Base-by-base conservation (phyloP, 1,140 invertebrate species). In the Lepidotrigona ventralis region DNA sequence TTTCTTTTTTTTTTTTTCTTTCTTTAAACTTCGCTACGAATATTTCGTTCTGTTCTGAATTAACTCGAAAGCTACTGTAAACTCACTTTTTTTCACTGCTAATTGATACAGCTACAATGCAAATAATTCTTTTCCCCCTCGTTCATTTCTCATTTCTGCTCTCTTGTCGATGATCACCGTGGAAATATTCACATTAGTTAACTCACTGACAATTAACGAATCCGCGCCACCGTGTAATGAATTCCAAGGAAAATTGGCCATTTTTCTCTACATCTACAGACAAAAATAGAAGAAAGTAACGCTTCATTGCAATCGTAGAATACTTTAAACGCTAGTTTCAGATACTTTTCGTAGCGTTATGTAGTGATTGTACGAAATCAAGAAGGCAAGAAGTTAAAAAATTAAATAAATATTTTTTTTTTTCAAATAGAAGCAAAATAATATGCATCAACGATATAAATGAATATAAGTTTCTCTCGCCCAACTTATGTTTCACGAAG, bases 151-250 rank as follows among this genome's bases (percentile, higher is more conserved):
- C 19, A 64, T 39, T 70, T 17, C 33, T 74, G 6, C 6, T 72
- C 9, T 72, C 1, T 11, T 19, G 56, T 78, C 51, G 2, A 54
- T 1, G 21, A 46, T 8, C 5, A 21, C 69, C 5, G 39, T 39
- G 0, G 29, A 5, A 39, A 39, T 1, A 6, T n/a, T 84, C 76
- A 64, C 26, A 64, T 69, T 74, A 51, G 74, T 88, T 81, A 87
- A 84, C 74, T 86, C 71, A 70, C 19, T 53, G 26, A 64, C 54
- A 88, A 88, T 88, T 85, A 88, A n/a, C n/a, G 58, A 23, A 21
- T 56, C 63, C 72, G 56, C 68, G 73, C n/a, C 21, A 73, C 68
- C 82, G 68, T 87, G 70, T 23, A 85, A 88, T 87, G 71, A 79
- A 78, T 81, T 60, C 71, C 69, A 75, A 69, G 73, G 64, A 88